A percentile compares a stretch with the other conserved stretches of the same genome.
Conservation (phyloP, 2,888 invertebrate species). For the Nycteola revayana region DNA sequence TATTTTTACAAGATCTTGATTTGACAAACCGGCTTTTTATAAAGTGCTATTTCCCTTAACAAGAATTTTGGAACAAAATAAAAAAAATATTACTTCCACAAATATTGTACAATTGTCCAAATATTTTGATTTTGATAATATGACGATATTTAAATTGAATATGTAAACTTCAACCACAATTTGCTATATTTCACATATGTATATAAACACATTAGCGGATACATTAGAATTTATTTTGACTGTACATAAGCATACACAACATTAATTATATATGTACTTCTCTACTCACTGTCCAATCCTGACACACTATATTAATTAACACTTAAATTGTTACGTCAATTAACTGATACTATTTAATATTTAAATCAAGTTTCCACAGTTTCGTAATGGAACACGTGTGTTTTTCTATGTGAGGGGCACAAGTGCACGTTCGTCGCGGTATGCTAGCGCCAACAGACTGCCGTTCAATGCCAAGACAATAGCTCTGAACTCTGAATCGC, state of each 20-base stretch:
- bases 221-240: too few species aligned
- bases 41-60: too few species aligned
- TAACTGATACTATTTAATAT: constrained; percentile 7
- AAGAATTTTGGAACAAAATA: too few species aligned
- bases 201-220: too few species aligned
- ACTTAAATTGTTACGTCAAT: constrained; percentile 7
- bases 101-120: too few species aligned
- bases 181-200: too few species aligned
- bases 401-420: constrained; percentile 12
- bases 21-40: constrained; percentile 18
- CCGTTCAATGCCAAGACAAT: constrained; percentile 42
- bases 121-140: too few species aligned
- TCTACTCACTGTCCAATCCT: constrained; percentile 26
- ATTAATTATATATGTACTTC: constrained; percentile 1
- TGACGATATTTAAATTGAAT: too few species aligned
- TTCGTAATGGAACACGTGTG: constrained; percentile 38
- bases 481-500: constrained; percentile 26
- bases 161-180: too few species aligned
- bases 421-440: constrained; percentile 34
- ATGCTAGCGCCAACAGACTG: constrained; percentile 44
- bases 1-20: too few species aligned
- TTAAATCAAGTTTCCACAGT: constrained; percentile 24
- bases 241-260: too few species aligned
- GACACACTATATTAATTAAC: constrained; percentile 11
- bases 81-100: too few species aligned